Percentiles rank a stretch among this genome's conserved stretches.
Conservation (phyloP, 1,140 invertebrate genomes). For the Marisa cornuarietis region DNA sequence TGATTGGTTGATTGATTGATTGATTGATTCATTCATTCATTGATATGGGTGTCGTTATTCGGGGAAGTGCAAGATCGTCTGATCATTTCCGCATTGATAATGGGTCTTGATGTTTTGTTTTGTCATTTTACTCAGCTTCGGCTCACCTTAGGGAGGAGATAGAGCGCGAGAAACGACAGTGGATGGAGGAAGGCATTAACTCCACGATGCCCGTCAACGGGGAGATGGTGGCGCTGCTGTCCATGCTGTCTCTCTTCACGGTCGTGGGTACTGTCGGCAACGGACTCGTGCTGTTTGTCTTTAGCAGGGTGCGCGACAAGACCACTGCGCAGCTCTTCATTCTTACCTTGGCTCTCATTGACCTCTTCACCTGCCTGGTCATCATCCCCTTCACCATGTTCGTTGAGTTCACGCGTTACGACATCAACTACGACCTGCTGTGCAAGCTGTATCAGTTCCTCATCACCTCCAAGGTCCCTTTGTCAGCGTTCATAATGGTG, state of each 20-base stretch:
- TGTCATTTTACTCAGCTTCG: not conserved
- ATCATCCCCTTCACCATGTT: slow-evolving; percentile 60
- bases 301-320: slow-evolving; percentile 52
- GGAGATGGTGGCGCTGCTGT: slow-evolving; percentile 29
- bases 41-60: no score
- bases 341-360: slow-evolving; percentile 58
- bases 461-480: slow-evolving; percentile 60
- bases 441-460: slow-evolving; percentile 64
- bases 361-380: slow-evolving; percentile 59
- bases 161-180: not conserved
- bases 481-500: slow-evolving; percentile 64
- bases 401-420: slow-evolving; percentile 46
- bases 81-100: no score
- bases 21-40: no score
- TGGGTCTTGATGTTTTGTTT: not conserved
- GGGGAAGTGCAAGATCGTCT: no score
- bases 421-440: slow-evolving; percentile 51
- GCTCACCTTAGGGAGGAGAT: not conserved
- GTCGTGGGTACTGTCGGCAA: slow-evolving; percentile 61
- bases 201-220: not conserved
- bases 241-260: slow-evolving; percentile 37
- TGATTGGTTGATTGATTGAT: no score
- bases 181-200: not conserved
- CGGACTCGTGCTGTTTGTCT: slow-evolving; percentile 62
- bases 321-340: slow-evolving; percentile 62